A percentile compares a stretch with the other conserved stretches of the same genome.
Conservation (phyloP, 1,140 invertebrate genomes). For the Mamestra configurata region DNA sequence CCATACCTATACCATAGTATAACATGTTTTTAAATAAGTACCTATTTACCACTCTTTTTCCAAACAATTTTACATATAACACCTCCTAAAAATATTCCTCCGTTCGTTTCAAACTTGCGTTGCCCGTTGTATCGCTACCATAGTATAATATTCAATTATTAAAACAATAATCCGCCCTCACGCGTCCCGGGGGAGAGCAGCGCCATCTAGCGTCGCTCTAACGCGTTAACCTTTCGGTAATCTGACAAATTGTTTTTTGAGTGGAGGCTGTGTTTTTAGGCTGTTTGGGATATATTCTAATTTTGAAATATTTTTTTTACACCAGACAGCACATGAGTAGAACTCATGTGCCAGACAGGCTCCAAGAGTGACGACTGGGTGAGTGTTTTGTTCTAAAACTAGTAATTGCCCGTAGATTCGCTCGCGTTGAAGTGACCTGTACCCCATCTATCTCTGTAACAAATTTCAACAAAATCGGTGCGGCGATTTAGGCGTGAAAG, state of each 20-base stretch:
- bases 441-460: no score
- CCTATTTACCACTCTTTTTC: no score
- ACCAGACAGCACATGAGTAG: no score
- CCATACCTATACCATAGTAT: no score
- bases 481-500: no score
- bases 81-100: conserved; percentile 13
- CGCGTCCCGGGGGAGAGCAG: conserved; percentile 34
- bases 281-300: not conserved
- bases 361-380: no score
- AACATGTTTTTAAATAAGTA: no score
- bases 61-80: not conserved
- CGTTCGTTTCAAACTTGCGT: conserved; percentile 39
- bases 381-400: no score
- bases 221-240: conserved; percentile 32
- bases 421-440: no score
- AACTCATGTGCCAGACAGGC: no score
- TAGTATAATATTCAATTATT: conserved; percentile 57
- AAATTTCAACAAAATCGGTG: no score
- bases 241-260: conserved; percentile 20
- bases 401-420: no score
- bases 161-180: conserved; percentile 52
- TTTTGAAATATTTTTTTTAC: not conserved
- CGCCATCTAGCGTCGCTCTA: conserved; percentile 39
- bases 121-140: conserved; percentile 39
- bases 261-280: not conserved